Evolutionary conservation across 2,797 vertebrate species (phyloP).

Genomic region (Aplochiton taeniatus): DNA sequence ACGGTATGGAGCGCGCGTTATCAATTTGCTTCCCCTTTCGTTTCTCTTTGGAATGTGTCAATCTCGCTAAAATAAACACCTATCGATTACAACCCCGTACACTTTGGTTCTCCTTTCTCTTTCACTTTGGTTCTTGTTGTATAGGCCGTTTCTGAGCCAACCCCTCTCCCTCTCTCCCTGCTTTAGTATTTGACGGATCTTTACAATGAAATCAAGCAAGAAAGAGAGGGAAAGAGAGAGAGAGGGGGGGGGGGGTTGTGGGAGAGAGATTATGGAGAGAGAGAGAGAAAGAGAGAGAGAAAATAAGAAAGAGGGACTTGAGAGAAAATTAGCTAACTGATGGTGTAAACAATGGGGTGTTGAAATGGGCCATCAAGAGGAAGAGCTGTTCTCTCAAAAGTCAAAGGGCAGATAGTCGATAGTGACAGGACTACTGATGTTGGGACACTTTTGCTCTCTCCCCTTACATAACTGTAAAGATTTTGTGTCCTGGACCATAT

Average conservation of each 20-base stretch:
- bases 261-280: too few species aligned
- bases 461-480: constrained; percentile 20
- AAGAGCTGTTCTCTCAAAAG: constrained; percentile 51
- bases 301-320: constrained; percentile 10
- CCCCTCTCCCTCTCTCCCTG: not conserved
- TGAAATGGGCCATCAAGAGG: constrained; percentile 51
- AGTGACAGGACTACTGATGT: constrained; percentile 60
- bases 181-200: constrained; percentile 15
- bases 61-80: constrained; percentile 4
- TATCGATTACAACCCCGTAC: not conserved
- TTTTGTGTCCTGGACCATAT: not conserved
- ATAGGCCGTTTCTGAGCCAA: not conserved
- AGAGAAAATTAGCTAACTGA: constrained; percentile 52
- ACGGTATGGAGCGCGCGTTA: constrained; percentile 5
- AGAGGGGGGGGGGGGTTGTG: too few species aligned
- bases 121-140: not conserved
- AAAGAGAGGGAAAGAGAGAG: too few species aligned
- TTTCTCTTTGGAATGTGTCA: constrained; percentile 3
- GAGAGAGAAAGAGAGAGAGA: too few species aligned
- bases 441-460: constrained; percentile 25
- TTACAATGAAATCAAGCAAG: constrained; percentile 28
- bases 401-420: constrained; percentile 63
- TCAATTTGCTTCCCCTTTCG: constrained; percentile 5
- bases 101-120: not conserved
- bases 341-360: constrained; percentile 54